phyloP scores from a whole-genome alignment of 2,888 invertebrate genomes.

The Machimus rusticus region DNA sequence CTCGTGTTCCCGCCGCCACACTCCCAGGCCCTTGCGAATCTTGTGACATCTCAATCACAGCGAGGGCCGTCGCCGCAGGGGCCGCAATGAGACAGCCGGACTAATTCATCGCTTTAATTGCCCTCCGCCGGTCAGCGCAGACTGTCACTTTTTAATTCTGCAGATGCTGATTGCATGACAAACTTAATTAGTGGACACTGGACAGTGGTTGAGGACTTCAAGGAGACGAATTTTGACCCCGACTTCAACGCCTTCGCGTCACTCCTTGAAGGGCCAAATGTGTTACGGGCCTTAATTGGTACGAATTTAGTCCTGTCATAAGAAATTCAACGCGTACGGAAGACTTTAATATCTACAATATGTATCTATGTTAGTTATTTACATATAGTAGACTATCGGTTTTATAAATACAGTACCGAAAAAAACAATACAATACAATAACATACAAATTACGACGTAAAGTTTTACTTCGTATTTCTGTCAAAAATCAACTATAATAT shows the following conservation, averaged over 20 bases:
- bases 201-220: neutral
- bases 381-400: no score
- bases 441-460: no score
- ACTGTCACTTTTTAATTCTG: neutral
- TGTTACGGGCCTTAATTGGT: neutral
- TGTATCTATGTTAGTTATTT: no score
- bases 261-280: neutral
- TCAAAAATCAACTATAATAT: no score
- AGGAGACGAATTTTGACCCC: neutral
- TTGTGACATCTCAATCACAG: neutral
- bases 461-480: no score
- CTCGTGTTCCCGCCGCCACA: neutral
- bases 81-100: neutral
- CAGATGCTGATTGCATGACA: slow-evolving; percentile 13
- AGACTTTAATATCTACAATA: no score
- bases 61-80: neutral
- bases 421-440: no score
- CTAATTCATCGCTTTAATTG: neutral
- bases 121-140: neutral
- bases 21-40: neutral
- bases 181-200: neutral
- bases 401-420: no score
- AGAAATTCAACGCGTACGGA: no score
- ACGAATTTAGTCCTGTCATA: neutral
- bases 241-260: neutral